phyloP scores from a whole-genome alignment of 2,888 invertebrate species.

The Calameuta pallipes region DNA sequence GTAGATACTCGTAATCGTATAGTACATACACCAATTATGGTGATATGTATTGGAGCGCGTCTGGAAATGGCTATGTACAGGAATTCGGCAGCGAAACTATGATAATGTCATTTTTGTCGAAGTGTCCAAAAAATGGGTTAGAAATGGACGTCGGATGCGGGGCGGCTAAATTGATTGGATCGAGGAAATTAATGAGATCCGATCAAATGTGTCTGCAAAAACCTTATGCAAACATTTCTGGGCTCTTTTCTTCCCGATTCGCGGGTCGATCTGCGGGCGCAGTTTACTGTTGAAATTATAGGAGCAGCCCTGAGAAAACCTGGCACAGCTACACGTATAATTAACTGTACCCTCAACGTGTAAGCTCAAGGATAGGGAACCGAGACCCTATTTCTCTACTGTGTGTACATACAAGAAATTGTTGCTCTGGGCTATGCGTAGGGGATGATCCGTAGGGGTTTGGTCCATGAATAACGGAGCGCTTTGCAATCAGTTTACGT shows the following conservation, averaged over 20 bases:
- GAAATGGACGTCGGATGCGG: too few species aligned
- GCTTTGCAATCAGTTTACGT: background rate
- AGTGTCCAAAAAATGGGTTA: too few species aligned
- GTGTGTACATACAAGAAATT: constrained; percentile 36
- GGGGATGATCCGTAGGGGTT: constrained; percentile 39
- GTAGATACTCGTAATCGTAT: background rate
- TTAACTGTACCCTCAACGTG: background rate
- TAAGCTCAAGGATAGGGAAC: background rate
- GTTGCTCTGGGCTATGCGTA: constrained; percentile 34
- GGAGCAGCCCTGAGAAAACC: background rate
- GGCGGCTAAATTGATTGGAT: background rate
- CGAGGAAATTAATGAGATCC: background rate
- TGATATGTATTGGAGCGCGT: background rate
- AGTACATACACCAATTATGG: background rate
- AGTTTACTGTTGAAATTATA: background rate
- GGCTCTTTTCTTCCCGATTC: background rate
- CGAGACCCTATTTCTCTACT: constrained; percentile 12
- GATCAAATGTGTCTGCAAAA: background rate
- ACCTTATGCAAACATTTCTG: background rate
- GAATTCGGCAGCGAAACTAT: background rate
- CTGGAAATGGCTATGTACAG: background rate
- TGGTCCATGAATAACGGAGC: constrained; percentile 39
- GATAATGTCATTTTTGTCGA: too few species aligned
- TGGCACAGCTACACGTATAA: background rate
- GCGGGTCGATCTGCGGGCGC: background rate